Evolutionary conservation across 2,113 vertebrate genomes (phyloP), one percentile per base, ranked within the genome.

Genomic region (Syrrhaptes paradoxus): DNA sequence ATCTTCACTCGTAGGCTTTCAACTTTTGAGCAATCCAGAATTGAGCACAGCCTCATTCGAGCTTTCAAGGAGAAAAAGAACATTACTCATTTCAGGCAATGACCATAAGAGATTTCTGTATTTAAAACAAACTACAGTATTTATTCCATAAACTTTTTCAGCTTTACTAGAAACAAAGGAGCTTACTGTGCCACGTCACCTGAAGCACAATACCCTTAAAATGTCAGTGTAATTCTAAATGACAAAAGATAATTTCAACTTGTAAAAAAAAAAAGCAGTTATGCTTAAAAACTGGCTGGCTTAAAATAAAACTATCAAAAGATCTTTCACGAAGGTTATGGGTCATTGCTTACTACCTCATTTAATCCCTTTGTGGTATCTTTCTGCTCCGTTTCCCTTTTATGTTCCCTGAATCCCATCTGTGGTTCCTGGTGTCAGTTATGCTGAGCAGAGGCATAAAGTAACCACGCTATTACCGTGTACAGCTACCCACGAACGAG

Each of bases 351-450:
- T 90, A 95, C 90, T 88, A 91, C 81, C 74, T 95, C 95, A 94
- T 98, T 97, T 97, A 96, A 96, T 97, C 95, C 96, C 91, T 96
- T 45, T 59, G 88, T 93, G 94, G 95, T 68, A 85, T 97, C 96
- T 96, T 97, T 97, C 95, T 97, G 96, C 94, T 97, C 94, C 31
- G 80, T 97, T 97, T 96, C 97, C 93, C 83, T 96, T 93, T 92
- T 73, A 73, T 41, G 58, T 43, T 57, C 74, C 86, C n/a, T 25
- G 85, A 71, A 75, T 93, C 94, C 89, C 74, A 77, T 54, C 89
- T 81, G 93, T 34, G 84, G 87, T 4, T 81, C 79, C 32, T 1
- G 32, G 77, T 54, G 54, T 73, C 79, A 90, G 72, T 89, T 63
- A 75, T 66, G 84, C 32, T 67, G 59, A 80, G 67, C 17, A 54